Conservation (phyloP, 2,888 invertebrate species). For the Incurvaria masculella region DNA sequence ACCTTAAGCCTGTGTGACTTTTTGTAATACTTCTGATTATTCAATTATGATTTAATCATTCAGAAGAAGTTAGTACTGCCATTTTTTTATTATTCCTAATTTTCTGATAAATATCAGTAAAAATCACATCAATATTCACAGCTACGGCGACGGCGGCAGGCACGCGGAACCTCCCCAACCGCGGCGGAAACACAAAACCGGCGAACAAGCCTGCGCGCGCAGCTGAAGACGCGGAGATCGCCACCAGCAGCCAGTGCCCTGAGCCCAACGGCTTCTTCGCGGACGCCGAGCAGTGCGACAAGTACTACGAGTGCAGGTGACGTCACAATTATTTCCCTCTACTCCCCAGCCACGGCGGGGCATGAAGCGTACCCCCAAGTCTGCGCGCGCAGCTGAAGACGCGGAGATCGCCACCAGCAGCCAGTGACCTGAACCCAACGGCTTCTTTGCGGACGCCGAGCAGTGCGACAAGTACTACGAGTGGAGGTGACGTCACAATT, state of each 20-base stretch:
- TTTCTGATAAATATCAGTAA: no score
- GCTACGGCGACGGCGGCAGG: no score
- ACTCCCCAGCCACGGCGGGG: constrained; percentile 41
- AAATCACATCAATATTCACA: no score
- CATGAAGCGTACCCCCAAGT: constrained; percentile 34
- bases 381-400: constrained; percentile 26
- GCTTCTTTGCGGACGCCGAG: constrained; percentile 80
- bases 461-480: constrained; percentile 89
- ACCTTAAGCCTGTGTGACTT: no score
- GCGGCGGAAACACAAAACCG: constrained; percentile 27
- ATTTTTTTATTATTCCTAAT: no score
- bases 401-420: constrained; percentile 58
- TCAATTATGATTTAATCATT: no score
- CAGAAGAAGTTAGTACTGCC: no score
- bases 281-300: constrained; percentile 84
- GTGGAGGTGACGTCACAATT: constrained; percentile 53
- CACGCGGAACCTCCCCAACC: constrained; percentile 21
- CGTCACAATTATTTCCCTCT: constrained; percentile 11
- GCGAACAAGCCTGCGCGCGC: constrained; percentile 30
- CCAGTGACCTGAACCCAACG: constrained; percentile 76
- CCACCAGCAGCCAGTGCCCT: constrained; percentile 69
- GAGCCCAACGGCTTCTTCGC: constrained; percentile 81
- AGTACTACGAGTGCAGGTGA: constrained; percentile 77
- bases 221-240: constrained; percentile 41
- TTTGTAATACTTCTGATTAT: no score